Base-by-base conservation (phyloP, 2,888 invertebrate genomes). In the Formica aserva region DNA sequence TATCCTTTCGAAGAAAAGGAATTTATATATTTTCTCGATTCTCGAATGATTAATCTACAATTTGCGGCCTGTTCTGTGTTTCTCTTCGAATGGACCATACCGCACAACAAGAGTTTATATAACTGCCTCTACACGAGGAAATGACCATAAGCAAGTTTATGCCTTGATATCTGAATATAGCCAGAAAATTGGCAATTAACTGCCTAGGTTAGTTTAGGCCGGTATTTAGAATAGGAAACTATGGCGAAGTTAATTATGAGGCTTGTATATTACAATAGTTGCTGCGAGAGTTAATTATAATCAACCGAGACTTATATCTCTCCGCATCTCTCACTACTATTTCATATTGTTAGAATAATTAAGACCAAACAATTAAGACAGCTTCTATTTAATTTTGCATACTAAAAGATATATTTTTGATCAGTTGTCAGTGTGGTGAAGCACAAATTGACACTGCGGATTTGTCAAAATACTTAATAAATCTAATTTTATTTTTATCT, bases 131-230 rank as follows among this genome's bases (percentile, higher is more conserved):
- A 67, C 67, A 57, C 35, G 6, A 13, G 13, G 71, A 45, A 48
- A 78, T 22, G 22, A 57, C n/a, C 13, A 57, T 60, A 69, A 78
- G 35, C 69, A 60, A 71, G 60, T 78, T 69, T 71, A 18, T 5
- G 1, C 15, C 35, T 71, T 78, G 45, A 60, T 69, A 60, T 62
- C 35, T 78, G 60, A 22, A 69, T 78, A 60, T 29, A 69, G 69
- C 45, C 4, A 60, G 22, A 60, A 71, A 78, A 78, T 69, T 69
- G 45, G 35, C 45, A 69, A 78, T 69, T 69, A 78, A 78, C 5
- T 71, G 45, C 22, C 22, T 45, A 13, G 60, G 6, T 15, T 69
- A 35, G 60, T 78, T 69, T 69, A 71, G 13, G 35, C 29, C 29
- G 55, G 4, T 69, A 67, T 78, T 60, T 48, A 80, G 35, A 69